Base-by-base conservation (phyloP, 1,140 invertebrate genomes). In the Nephila pilipes region DNA sequence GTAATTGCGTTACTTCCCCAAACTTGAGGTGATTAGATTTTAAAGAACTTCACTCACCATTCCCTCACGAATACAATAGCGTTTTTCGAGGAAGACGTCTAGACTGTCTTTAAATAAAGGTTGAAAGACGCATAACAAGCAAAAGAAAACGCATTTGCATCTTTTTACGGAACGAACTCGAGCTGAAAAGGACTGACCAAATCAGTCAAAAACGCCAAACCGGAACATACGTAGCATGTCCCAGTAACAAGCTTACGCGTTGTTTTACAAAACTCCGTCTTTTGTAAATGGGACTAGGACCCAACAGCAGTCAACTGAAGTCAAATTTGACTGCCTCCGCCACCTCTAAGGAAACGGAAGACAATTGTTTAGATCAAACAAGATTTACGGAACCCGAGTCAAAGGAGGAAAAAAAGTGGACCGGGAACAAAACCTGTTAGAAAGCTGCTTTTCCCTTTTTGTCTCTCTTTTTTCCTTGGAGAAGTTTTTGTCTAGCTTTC, bases 311-410 rank as follows among this genome's bases (percentile, higher is more conserved):
- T 75, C 32, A 75, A 32, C 69, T 32, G 25, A 75, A 75, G 69
- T 75, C 69, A 75, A 75, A 75, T 75, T 75, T 75, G 69, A 75
- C 69, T 75, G 69, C 69, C 14, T 75, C 69, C 69, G 36, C 69
- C 69, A 75, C 29, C 69, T 75, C 32, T 18, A 75, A 32, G 29
- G 69, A 20, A 75, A 75, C 69, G 38, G 65, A 65, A 88, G 87
- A 65, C 87, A 88, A 88, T 88, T 88, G 87, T 88, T 88, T 88
- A 88, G 60, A 63, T 65, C 65, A 88, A 88, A 88, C 65, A 88
- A 88, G 87, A 75, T 88, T 88, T 88, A 75, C 87, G 69, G 87
- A 54, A 14, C 36, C 38, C 6, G 63, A 60, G 22, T 58, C 55
- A 46, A 81, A 81, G 85, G 60, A 60, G 85, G 25, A 25, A 22